Percentiles rank a stretch among this genome's conserved stretches.
Conservation (phyloP, 1,140 invertebrate species). For the Anastrepha ludens region DNA sequence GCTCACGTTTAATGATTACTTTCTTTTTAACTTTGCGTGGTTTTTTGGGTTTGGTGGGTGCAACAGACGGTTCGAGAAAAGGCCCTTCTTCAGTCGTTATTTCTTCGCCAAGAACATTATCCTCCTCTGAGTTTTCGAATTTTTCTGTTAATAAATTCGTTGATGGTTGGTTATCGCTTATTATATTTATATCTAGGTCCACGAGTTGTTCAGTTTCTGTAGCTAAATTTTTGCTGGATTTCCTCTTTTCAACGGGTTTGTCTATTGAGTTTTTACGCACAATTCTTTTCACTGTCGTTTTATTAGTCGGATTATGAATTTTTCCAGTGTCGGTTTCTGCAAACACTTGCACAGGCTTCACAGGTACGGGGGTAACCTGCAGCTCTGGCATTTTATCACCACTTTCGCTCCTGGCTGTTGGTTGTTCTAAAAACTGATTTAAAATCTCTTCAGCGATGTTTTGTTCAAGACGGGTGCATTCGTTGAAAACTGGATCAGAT, state of each 20-base stretch:
- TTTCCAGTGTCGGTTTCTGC: constrained; percentile 1
- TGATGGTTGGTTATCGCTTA: background rate
- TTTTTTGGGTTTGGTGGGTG: constrained; percentile 59
- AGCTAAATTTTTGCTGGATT: background rate
- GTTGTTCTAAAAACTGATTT: background rate
- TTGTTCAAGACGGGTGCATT: background rate
- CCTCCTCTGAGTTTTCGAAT: background rate
- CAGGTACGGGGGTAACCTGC: constrained; percentile 67
- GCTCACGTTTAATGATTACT: constrained; percentile 70
- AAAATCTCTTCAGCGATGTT: background rate
- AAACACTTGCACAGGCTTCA: constrained; percentile 64
- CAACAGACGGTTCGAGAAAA: background rate
- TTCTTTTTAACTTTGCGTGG: constrained; percentile 70
- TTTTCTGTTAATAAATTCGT: constrained; percentile 24
- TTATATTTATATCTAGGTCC: background rate
- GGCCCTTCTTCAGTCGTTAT: constrained; percentile 4
- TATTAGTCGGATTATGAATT: constrained; percentile 56
- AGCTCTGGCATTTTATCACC: constrained; percentile 67
- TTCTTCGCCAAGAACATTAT: background rate
- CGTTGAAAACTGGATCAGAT: background rate
- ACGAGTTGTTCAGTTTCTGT: background rate
- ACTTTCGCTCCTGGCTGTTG: background rate
- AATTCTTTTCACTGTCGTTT: constrained; percentile 63
- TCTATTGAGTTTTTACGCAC: constrained; percentile 57
- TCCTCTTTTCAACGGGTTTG: constrained; percentile 51